phyloP scores from a whole-genome alignment of 2,888 invertebrate species.

The Epirrita christyi region DNA sequence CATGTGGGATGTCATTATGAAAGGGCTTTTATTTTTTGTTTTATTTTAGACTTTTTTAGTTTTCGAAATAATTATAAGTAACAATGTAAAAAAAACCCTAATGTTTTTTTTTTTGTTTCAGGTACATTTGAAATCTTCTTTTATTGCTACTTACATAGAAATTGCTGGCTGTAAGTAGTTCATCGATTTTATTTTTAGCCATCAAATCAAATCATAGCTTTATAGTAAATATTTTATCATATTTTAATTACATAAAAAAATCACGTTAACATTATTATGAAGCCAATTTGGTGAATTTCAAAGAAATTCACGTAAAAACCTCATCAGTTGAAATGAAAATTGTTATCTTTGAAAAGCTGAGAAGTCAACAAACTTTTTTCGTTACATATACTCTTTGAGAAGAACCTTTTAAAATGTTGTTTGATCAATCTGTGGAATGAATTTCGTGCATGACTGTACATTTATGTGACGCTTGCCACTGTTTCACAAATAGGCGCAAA shows the following conservation, averaged over 20 bases:
- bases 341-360: conserved; percentile 10
- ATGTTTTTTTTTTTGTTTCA: no score
- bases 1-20: no score
- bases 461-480: not conserved
- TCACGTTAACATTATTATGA: not conserved
- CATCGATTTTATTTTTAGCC: no score
- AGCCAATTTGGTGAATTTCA: conserved; percentile 10
- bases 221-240: not conserved
- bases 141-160: no score
- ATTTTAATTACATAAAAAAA: not conserved
- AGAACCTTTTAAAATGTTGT: conserved; percentile 9
- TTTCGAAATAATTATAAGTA: no score
- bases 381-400: not conserved
- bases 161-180: no score
- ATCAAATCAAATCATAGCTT: no score
- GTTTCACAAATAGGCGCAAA: not conserved
- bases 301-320: conserved; percentile 19
- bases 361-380: conserved; percentile 12
- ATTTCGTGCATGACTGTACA: conserved; percentile 19
- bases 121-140: no score
- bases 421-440: conserved; percentile 12
- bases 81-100: no score
- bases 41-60: no score
- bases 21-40: no score
- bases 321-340: conserved; percentile 21